Evolutionary conservation across 1,140 invertebrate species (phyloP), one percentile per base, ranked within the genome.

Genomic region (Drosophila simulans): DNA sequence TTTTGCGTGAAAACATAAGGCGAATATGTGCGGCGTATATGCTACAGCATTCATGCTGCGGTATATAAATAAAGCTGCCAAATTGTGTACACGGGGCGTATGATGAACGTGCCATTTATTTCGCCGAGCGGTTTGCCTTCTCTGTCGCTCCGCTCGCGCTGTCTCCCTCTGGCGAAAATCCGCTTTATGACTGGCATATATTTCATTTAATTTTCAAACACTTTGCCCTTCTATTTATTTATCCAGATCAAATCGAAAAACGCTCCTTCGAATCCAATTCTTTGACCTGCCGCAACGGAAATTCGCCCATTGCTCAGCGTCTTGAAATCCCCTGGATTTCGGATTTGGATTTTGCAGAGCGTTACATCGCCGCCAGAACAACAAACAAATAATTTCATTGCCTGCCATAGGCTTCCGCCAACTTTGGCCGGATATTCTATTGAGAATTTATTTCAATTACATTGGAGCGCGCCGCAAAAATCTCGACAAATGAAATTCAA

Each of bases 401-500:
- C 45, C 73, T 77, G 77, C 82, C 82, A 85, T 81, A 71, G 81
- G 80, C 77, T 81, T 85, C 82, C 82, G 82, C 69, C 55, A 55
- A 57, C 69, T 57, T 78, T 20, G 72, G 46, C 83, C 83, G 83
- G 83, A 86, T 86, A 86, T 88, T 88, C 83, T 58, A 86, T 88
- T 88, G 83, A 88, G 77, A 86, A 89, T 86, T 88, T 86, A 86
- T 80, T 86, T 88, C 83, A 86, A 86, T 88, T 86, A 86, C 83
- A 88, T 88, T 83, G 77, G 72, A 48, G 64, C 56, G 60, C 45
- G 37, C 56, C 43, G 70, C 63, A 63, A 56, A 82, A 76, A 63
- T 52, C 65, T 62, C 58, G 48, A 83, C 78, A 72, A 63, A 70
- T 69, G 49, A 86, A 88, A 86, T 88, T 88, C 75, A 86, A 86